These are phyloP conservation scores for Pseudomugil gertrudae DNA, from an alignment of 2,797 vertebrate species.

Conservation along the genomic window DNA sequence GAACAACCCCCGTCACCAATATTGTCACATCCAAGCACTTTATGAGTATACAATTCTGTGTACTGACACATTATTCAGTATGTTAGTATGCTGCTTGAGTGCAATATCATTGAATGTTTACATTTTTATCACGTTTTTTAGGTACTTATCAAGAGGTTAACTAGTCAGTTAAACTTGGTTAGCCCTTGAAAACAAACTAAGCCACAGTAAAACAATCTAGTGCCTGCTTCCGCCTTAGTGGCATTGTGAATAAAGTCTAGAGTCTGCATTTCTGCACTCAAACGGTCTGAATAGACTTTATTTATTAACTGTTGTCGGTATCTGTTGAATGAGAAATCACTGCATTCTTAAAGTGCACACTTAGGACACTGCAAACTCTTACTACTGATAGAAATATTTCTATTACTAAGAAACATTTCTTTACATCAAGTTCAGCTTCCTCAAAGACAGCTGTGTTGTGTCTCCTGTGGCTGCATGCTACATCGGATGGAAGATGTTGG, in stretches of 20 bases:
- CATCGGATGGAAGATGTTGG: background rate
- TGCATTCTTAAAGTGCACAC: slow-evolving; percentile 37
- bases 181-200: slow-evolving; percentile 50
- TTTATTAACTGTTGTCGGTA: slow-evolving; percentile 43
- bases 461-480: background rate
- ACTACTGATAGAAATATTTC: slow-evolving; percentile 18
- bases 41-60: slow-evolving; percentile 59
- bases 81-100: slow-evolving; percentile 66
- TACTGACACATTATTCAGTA: slow-evolving; percentile 50
- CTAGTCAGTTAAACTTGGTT: slow-evolving; percentile 30
- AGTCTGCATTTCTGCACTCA: slow-evolving; percentile 38
- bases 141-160: slow-evolving; percentile 62
- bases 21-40: slow-evolving; percentile 77
- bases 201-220: slow-evolving; percentile 59
- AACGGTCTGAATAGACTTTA: slow-evolving; percentile 33
- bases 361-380: slow-evolving; percentile 13
- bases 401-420: slow-evolving; percentile 4
- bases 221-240: slow-evolving; percentile 71
- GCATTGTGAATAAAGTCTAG: slow-evolving; percentile 43
- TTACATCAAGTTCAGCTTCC: background rate
- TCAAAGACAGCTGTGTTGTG: background rate
- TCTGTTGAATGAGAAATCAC: slow-evolving; percentile 29
- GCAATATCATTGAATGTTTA: slow-evolving; percentile 80
- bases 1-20: slow-evolving; percentile 45
- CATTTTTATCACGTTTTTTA: slow-evolving; percentile 66